Conservation (phyloP, 1,140 invertebrate genomes). For the Aphelenchoides besseyi region DNA sequence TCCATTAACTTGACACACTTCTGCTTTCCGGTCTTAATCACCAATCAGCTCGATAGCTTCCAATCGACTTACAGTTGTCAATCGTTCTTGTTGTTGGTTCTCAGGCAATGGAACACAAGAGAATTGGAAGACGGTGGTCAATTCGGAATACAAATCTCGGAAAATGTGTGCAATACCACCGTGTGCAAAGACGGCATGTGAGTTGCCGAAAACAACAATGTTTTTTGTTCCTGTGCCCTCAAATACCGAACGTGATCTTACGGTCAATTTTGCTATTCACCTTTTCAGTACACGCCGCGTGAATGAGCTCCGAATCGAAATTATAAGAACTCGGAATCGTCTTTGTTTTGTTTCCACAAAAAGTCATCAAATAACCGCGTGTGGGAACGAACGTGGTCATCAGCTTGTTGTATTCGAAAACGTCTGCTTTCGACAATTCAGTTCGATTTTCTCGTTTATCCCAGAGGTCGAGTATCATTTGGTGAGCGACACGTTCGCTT, state of each 20-base stretch:
- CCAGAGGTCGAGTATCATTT: not conserved
- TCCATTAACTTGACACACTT: slow-evolving; percentile 8
- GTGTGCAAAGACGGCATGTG: not conserved
- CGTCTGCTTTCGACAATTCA: not conserved
- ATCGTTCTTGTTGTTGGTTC: slow-evolving; percentile 4
- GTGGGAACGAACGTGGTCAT: slow-evolving; percentile 16
- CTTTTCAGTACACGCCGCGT: not conserved
- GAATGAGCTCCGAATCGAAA: not conserved
- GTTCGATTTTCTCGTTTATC: not conserved
- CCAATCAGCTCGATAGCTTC: too few species aligned
- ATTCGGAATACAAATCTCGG: not conserved
- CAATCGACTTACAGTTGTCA: not conserved
- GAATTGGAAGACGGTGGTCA: slow-evolving; percentile 5
- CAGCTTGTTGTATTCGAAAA: not conserved
- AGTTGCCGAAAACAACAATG: slow-evolving; percentile 1
- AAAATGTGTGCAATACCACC: not conserved
- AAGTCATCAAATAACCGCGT: slow-evolving; percentile 6
- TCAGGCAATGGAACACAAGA: slow-evolving; percentile 8
- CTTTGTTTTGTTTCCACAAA: not conserved
- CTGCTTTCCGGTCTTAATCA: not conserved
- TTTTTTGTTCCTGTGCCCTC: not conserved
- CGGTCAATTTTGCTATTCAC: not conserved
- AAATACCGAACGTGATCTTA: not conserved
- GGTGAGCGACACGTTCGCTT: not conserved
- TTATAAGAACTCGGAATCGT: not conserved